phyloP scores from a whole-genome alignment of 64 coral and sea anemone species.

The Acropora tenuis region DNA sequence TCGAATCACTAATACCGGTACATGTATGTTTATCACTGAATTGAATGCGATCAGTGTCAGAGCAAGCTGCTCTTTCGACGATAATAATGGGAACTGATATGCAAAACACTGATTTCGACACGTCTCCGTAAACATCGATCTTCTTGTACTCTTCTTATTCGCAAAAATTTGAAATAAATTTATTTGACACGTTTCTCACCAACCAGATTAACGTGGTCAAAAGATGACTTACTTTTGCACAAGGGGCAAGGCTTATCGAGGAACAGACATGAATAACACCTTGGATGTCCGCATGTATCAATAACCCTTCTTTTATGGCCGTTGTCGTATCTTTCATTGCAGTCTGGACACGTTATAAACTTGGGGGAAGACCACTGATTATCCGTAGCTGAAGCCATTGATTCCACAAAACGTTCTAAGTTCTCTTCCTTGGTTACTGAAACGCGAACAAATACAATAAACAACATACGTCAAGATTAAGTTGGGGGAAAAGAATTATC shows the following conservation, averaged over 20 bases:
- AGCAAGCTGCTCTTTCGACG: not conserved
- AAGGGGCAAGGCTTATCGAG: constrained; percentile 92
- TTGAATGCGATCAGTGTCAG: not conserved
- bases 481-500: not conserved
- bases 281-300: constrained; percentile 96
- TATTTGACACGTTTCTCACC: not conserved
- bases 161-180: not conserved
- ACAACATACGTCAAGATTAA: not conserved
- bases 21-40: not conserved
- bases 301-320: constrained; percentile 85
- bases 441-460: not conserved
- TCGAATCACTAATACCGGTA: not conserved
- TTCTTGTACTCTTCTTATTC: not conserved
- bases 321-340: constrained; percentile 91
- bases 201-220: constrained; percentile 12
- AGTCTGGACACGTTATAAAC: constrained; percentile 99
- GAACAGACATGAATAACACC: constrained; percentile 97
- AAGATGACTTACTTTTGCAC: constrained; percentile 87
- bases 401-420: not conserved
- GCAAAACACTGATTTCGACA: too few relatives aligned
- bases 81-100: not conserved
- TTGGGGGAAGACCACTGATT: constrained; percentile 84
- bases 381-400: constrained; percentile 61
- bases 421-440: constrained; percentile 22
- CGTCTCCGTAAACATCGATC: not conserved